Percentiles rank a stretch among this genome's conserved stretches.
Evolutionary conservation across 2,797 vertebrate species (phyloP).

Genomic region (Podargus strigoides): DNA sequence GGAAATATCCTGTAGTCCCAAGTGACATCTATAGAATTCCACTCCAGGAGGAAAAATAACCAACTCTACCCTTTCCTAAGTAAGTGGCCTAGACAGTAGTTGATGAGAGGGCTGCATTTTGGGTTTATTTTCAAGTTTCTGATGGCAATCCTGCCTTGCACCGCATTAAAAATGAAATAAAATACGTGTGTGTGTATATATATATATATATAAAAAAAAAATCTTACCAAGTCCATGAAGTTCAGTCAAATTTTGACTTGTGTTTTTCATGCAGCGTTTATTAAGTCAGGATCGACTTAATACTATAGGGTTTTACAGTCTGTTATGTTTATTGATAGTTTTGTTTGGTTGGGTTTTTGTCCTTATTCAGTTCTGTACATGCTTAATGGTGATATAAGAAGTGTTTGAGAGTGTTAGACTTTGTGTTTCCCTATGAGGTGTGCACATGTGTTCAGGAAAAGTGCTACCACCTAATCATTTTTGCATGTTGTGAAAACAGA

Average conservation of each 20-base stretch:
- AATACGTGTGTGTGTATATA: too few species aligned
- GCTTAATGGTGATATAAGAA: not conserved
- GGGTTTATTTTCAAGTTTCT: not conserved
- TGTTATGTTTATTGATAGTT: not conserved
- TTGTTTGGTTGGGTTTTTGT: not conserved
- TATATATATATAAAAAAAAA: not conserved
- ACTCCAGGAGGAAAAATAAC: not conserved
- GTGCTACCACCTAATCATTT: not conserved
- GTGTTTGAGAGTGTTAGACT: not conserved
- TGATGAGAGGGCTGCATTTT: not conserved
- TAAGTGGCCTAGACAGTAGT: not conserved
- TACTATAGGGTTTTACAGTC: not conserved
- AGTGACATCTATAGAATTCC: not conserved
- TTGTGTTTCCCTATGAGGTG: not conserved
- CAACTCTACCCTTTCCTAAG: not conserved
- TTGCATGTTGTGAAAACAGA: not conserved
- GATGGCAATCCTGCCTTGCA: not conserved
- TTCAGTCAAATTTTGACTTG: not conserved
- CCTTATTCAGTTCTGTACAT: not conserved
- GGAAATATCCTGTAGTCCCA: not conserved
- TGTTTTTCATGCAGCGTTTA: constrained; percentile 2
- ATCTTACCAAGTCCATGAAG: not conserved
- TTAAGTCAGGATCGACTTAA: not conserved
- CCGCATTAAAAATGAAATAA: not conserved
- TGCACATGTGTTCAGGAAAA: not conserved